phyloP scores from a whole-genome alignment of 2,888 invertebrate species.

The Oegoconia quadripuncta region DNA sequence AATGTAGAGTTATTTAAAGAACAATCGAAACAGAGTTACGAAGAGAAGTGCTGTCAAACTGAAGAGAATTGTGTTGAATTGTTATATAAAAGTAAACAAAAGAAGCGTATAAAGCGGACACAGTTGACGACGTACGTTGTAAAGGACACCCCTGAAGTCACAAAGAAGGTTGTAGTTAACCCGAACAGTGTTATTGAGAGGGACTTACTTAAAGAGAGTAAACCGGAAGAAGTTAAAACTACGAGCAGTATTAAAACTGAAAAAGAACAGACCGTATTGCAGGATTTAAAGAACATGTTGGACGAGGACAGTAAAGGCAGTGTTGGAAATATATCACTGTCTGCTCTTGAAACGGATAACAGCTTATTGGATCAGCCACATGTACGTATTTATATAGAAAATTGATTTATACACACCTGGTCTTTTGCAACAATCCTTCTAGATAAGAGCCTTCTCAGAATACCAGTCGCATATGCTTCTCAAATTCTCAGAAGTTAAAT shows the following conservation, averaged over 20 bases:
- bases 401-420: too few species aligned
- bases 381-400: too few species aligned
- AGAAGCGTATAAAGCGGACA: constrained; percentile 27
- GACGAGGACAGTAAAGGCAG: constrained; percentile 47
- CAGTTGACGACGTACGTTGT: constrained; percentile 45
- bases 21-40: not conserved
- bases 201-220: not conserved
- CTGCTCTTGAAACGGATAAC: constrained; percentile 25
- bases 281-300: constrained; percentile 24
- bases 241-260: not conserved
- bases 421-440: too few species aligned
- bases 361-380: too few species aligned
- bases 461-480: too few species aligned
- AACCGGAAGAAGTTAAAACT: not conserved
- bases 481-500: too few species aligned
- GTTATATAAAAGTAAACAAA: constrained; percentile 18
- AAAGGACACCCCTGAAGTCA: constrained; percentile 24
- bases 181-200: constrained; percentile 17
- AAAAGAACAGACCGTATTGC: constrained; percentile 2
- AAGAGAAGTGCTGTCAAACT: constrained; percentile 35
- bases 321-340: constrained; percentile 32
- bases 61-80: constrained; percentile 27
- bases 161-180: constrained; percentile 35
- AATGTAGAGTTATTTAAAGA: not conserved
- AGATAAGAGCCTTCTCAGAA: too few species aligned